phyloP scores from a whole-genome alignment of 2,113 vertebrate species.

The Chionomys nivalis region DNA sequence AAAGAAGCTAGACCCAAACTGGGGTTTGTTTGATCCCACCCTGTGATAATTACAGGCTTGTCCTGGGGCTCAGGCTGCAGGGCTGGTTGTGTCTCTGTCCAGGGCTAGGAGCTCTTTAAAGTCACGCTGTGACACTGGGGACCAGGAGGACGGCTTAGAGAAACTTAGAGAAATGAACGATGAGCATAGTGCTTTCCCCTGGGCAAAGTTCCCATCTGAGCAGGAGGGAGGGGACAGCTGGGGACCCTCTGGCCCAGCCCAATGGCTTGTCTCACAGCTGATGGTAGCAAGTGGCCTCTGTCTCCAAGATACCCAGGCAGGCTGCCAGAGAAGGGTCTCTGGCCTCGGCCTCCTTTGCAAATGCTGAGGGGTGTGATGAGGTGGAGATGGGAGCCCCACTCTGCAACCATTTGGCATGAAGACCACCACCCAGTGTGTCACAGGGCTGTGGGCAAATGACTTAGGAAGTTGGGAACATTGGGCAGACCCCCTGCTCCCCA shows the following conservation, averaged over 20 bases:
- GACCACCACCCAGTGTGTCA: neutral
- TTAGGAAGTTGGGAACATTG: neutral
- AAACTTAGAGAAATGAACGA: no score
- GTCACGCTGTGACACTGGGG: neutral
- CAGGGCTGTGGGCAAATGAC: neutral
- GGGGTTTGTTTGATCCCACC: neutral
- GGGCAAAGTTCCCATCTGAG: neutral
- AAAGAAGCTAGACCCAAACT: neutral
- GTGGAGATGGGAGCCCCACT: neutral
- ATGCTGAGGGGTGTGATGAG: neutral
- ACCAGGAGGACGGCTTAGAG: neutral
- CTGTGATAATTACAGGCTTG: neutral
- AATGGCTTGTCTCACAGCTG: neutral
- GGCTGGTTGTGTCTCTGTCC: neutral
- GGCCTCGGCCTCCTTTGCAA: neutral
- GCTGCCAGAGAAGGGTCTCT: neutral
- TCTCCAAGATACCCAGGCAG: rapidly evolving
- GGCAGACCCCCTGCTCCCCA: neutral
- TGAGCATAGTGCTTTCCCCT: neutral
- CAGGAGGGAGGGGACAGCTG: neutral
- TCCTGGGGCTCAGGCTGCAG: rapidly evolving
- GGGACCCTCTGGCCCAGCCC: neutral
- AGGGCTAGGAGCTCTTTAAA: neutral
- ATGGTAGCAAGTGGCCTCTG: neutral
- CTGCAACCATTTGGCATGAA: rapidly evolving